Conservation (phyloP, 2,888 invertebrate species). For the Punctoribates punctum region DNA sequence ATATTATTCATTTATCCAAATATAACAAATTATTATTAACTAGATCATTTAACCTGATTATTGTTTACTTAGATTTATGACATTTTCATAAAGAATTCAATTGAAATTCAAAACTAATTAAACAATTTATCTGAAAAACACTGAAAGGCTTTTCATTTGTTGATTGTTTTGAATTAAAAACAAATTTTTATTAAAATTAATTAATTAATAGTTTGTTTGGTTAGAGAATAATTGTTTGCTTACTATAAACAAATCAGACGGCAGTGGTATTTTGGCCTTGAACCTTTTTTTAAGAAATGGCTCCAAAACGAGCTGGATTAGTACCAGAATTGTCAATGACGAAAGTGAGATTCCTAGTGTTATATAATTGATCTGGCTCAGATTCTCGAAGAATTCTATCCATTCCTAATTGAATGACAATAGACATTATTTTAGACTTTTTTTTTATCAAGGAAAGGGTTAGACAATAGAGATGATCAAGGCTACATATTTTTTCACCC, state of each 20-base stretch:
- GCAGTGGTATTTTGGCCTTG: constrained; percentile 54
- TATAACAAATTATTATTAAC: too few species aligned
- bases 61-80: too few species aligned
- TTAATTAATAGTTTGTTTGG: constrained; percentile 36
- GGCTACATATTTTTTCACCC: too few species aligned
- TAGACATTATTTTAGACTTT: neutral
- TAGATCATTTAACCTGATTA: too few species aligned
- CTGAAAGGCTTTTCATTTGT: too few species aligned
- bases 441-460: neutral
- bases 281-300: constrained; percentile 54
- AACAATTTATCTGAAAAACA: too few species aligned
- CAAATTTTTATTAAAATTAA: too few species aligned
- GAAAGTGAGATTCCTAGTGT: constrained; percentile 67
- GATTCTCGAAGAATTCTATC: neutral
- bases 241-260: constrained; percentile 70
- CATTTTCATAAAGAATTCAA: neutral
- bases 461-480: too few species aligned
- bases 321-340: constrained; percentile 63
- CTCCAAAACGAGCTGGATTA: constrained; percentile 55
- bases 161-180: too few species aligned
- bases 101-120: too few species aligned
- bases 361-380: constrained; percentile 59
- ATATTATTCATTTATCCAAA: too few species aligned
- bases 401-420: neutral
- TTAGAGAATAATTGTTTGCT: constrained; percentile 45